These are phyloP conservation scores for Drosophila diplacantha DNA, from an alignment of 2,888 invertebrate genomes.

Conservation along the genomic window DNA sequence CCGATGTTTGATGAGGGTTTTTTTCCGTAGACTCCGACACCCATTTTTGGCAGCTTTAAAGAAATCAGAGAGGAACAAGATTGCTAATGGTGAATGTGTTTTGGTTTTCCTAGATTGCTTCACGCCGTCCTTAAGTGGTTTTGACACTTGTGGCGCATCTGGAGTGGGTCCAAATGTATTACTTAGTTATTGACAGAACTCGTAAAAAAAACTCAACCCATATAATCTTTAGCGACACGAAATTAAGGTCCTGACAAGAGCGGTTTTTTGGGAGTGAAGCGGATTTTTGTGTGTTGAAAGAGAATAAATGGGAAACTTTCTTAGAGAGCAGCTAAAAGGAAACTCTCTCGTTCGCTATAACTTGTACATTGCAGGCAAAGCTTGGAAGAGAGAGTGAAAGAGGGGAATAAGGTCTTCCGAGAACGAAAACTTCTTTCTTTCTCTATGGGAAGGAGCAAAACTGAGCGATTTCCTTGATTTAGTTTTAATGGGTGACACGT, in stretches of 20 bases:
- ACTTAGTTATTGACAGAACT: background rate
- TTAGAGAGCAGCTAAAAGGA: too few species aligned
- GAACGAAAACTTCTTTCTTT: too few species aligned
- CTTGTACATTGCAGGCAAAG: too few species aligned
- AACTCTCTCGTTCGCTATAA: too few species aligned
- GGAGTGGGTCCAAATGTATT: constrained; percentile 1
- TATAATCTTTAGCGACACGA: background rate
- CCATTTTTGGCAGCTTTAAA: constrained; percentile 25
- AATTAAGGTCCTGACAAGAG: background rate
- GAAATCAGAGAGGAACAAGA: background rate
- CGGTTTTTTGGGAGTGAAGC: background rate
- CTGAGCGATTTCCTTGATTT: too few species aligned
- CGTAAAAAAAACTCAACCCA: background rate
- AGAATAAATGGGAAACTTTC: too few species aligned
- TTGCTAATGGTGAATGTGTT: background rate
- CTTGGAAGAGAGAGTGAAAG: too few species aligned
- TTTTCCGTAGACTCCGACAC: background rate
- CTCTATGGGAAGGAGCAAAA: too few species aligned
- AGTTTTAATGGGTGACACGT: too few species aligned
- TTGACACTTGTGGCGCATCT: constrained; percentile 13
- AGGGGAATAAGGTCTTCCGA: too few species aligned
- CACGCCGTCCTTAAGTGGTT: constrained; percentile 5
- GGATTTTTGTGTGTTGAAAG: background rate
- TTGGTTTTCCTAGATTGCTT: constrained; percentile 11
- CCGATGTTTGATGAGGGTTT: constrained; percentile 29